Conservation (phyloP, 2,888 invertebrate genomes). For the Melanostoma mellinum region DNA sequence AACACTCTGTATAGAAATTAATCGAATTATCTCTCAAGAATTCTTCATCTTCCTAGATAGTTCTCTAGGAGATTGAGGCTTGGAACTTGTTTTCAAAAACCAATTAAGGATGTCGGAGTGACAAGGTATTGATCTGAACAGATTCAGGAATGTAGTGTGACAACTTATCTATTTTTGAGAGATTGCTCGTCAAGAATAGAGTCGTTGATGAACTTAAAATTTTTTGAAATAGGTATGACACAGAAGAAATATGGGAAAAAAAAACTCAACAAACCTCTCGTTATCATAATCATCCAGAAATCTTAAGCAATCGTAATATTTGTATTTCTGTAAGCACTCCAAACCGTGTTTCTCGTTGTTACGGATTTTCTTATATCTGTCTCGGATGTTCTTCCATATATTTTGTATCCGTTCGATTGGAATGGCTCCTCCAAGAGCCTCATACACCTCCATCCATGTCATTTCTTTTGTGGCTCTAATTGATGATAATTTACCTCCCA, state of each 20-base stretch:
- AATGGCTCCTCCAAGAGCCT: constrained; percentile 54
- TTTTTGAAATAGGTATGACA: too few relatives aligned
- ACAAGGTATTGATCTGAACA: too few relatives aligned
- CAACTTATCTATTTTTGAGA: too few relatives aligned
- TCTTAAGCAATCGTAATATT: constrained; percentile 63
- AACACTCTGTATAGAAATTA: too few relatives aligned
- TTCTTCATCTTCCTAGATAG: too few relatives aligned
- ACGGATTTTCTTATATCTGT: constrained; percentile 68
- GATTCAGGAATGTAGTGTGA: too few relatives aligned
- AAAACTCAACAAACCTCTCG: not conserved
- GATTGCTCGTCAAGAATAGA: too few relatives aligned
- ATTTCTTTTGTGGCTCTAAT: constrained; percentile 37
- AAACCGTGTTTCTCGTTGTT: constrained; percentile 42
- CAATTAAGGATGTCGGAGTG: too few relatives aligned
- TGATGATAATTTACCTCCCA: constrained; percentile 20
- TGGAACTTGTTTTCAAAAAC: too few relatives aligned
- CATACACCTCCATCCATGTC: constrained; percentile 67
- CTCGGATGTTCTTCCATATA: constrained; percentile 71
- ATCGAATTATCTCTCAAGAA: too few relatives aligned
- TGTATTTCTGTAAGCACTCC: constrained; percentile 47
- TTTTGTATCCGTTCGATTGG: constrained; percentile 67
- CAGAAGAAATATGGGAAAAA: not conserved
- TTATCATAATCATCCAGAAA: constrained; percentile 53
- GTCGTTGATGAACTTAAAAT: too few relatives aligned
- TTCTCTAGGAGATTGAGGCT: too few relatives aligned